Evolutionary conservation across 2,888 invertebrate genomes (phyloP).

Genomic region (Limnephilus auricula): DNA sequence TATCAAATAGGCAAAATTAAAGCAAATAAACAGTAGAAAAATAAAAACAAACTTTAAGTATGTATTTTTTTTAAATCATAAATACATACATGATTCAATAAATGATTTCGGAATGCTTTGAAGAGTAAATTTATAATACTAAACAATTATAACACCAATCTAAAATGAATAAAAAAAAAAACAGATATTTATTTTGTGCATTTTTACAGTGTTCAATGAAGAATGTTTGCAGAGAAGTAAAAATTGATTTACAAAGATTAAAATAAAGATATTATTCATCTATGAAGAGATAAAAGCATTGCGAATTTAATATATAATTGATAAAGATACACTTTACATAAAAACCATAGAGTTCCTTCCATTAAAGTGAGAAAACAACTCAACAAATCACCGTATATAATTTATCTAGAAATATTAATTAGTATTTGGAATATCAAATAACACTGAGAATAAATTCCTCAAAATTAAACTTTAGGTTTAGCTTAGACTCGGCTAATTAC

Average conservation of each 20-base stretch:
- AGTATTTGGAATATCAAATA: constrained; percentile 2
- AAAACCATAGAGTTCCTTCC: neutral
- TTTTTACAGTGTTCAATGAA: neutral
- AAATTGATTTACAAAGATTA: neutral
- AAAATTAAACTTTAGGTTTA: neutral
- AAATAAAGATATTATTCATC: neutral
- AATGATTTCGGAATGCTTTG: neutral
- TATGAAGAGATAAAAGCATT: neutral
- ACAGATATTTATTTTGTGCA: neutral
- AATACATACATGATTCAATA: neutral
- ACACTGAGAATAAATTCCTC: neutral
- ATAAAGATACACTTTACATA: neutral
- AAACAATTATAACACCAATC: neutral
- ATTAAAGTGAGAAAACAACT: neutral
- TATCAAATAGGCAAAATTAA: neutral
- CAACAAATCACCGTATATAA: neutral
- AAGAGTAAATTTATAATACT: neutral
- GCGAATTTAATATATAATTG: neutral
- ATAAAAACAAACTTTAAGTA: neutral
- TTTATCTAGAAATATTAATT: neutral
- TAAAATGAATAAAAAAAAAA: neutral
- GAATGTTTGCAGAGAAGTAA: neutral
- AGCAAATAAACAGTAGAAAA: constrained; percentile 8
- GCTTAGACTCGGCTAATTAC: neutral
- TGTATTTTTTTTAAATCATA: neutral